Evolutionary conservation across 2,113 vertebrate genomes (phyloP).

Genomic region (Corydoras sp.): DNA sequence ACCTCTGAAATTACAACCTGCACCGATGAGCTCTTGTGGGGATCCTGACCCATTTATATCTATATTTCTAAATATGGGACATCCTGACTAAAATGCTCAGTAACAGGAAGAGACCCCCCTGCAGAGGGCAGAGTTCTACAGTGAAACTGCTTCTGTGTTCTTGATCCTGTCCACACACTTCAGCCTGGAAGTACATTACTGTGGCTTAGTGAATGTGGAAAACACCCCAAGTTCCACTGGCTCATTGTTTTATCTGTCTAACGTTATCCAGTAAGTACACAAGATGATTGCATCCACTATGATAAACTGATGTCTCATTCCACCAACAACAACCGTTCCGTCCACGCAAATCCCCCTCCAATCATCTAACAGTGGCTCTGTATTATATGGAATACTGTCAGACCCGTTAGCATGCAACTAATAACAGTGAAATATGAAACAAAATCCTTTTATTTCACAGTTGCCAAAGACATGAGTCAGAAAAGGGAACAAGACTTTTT

Average conservation of each 20-base stretch:
- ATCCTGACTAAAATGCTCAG: background rate
- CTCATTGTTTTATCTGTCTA: background rate
- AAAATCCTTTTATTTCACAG: too few species aligned
- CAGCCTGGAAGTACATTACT: background rate
- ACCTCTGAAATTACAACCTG: too few species aligned
- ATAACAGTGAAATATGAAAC: too few species aligned
- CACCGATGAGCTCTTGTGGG: too few species aligned
- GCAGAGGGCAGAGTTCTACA: constrained; percentile 53
- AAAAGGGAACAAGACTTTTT: too few species aligned
- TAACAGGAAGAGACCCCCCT: constrained; percentile 29
- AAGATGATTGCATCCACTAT: background rate
- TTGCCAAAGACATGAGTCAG: too few species aligned
- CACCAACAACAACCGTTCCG: too few species aligned
- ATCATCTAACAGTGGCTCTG: too few species aligned
- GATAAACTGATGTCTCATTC: too few species aligned
- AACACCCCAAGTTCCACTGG: background rate
- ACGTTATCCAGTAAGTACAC: background rate
- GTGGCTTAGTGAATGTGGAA: background rate
- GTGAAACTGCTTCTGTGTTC: background rate
- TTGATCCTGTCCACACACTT: background rate
- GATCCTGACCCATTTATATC: background rate
- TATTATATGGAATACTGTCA: too few species aligned
- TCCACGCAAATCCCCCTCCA: too few species aligned
- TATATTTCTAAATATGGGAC: background rate
- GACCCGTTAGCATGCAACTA: too few species aligned